These are phyloP conservation scores for Onychomys arenicola DNA, from an alignment of 2,797 vertebrate species.

Conservation along the genomic window DNA sequence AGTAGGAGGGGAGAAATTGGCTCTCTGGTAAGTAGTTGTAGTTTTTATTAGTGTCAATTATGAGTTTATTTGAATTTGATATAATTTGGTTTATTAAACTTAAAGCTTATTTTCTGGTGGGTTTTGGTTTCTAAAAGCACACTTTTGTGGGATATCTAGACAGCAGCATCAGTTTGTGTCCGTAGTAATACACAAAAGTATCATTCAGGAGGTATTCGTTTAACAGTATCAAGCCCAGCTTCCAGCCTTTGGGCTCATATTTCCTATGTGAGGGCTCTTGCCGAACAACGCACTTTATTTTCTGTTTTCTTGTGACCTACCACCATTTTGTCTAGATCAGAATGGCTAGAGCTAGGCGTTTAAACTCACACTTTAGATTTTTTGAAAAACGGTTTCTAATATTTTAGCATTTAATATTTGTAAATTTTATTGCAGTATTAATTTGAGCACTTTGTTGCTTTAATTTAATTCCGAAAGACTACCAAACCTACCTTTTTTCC, in stretches of 20 bases:
- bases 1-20: background rate
- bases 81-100: background rate
- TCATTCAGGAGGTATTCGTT: background rate
- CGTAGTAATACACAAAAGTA: background rate
- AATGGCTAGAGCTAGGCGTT: background rate
- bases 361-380: conserved; percentile 40
- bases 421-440: background rate
- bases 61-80: conserved; percentile 21
- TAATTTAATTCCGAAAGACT: conserved; percentile 2
- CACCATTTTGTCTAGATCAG: conserved; percentile 8
- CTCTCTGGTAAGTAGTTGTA: background rate
- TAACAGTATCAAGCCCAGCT: background rate
- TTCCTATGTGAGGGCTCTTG: background rate
- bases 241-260: background rate
- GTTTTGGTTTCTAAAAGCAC: background rate
- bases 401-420: conserved; percentile 50
- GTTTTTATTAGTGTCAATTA: background rate
- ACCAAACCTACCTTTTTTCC: background rate
- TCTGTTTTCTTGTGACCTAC: background rate
- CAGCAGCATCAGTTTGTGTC: background rate
- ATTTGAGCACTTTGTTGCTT: conserved; percentile 24
- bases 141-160: background rate
- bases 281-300: background rate
- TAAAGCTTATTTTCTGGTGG: background rate
- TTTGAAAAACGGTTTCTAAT: background rate